Conservation (phyloP, 2,888 invertebrate species). For the Dinocampus coccinellae region DNA sequence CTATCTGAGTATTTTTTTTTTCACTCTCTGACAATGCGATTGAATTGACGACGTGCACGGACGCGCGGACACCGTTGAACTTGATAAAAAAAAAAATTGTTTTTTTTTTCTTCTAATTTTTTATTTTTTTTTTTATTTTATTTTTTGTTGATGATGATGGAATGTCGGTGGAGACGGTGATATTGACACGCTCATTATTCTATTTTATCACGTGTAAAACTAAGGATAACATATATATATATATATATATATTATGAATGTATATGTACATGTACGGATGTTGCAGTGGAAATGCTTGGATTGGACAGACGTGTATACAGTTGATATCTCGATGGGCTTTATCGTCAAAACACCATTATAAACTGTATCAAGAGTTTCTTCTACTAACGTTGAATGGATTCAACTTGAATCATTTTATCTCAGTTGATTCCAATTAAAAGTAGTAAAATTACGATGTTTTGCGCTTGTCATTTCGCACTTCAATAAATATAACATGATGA, state of each 20-base stretch:
- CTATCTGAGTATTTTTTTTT: too few species aligned
- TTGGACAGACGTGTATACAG: not conserved
- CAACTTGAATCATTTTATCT: not conserved
- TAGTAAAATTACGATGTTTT: constrained; percentile 11
- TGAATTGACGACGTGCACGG: too few species aligned
- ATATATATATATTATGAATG: too few species aligned
- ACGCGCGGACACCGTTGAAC: not conserved
- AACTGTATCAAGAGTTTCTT: too few species aligned
- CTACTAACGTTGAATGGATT: too few species aligned
- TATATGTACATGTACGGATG: too few species aligned
- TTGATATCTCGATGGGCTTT: not conserved
- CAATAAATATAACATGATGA: constrained; percentile 16
- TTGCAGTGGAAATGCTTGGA: too few species aligned
- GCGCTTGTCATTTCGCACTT: constrained; percentile 31
- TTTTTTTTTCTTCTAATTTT: too few species aligned
- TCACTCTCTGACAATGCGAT: too few species aligned
- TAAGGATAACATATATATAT: not conserved
- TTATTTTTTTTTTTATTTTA: not conserved
- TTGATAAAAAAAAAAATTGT: not conserved
- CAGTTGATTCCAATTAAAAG: constrained; percentile 31
- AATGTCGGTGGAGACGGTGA: not conserved
- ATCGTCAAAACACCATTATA: not conserved
- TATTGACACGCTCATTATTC: not conserved
- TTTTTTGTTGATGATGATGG: not conserved
- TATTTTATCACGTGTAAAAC: not conserved